These are phyloP conservation scores for Laticauda laticaudata DNA, from an alignment of 2,113 vertebrate genomes.

Conservation along the genomic window DNA sequence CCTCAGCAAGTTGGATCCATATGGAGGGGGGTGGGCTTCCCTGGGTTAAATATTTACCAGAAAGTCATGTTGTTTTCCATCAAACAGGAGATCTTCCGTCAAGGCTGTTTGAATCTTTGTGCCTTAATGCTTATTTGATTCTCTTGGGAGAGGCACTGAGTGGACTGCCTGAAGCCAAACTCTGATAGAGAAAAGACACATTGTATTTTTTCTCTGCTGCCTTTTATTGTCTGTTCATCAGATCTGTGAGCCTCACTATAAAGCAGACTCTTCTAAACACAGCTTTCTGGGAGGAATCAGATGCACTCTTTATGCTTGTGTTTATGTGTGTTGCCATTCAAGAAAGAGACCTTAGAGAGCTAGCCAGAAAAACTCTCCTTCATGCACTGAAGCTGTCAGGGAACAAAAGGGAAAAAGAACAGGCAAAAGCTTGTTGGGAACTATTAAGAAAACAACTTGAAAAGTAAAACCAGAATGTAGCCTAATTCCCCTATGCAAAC, in stretches of 20 bases:
- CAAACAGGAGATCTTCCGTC: slow-evolving; percentile 40
- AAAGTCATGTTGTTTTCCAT: slow-evolving; percentile 28
- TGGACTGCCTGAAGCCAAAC: slow-evolving; percentile 27
- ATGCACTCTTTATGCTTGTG: background rate
- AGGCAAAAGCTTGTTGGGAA: background rate
- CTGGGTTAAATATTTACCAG: slow-evolving; percentile 49
- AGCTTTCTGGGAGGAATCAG: background rate
- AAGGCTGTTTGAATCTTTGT: slow-evolving; percentile 45
- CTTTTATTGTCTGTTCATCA: slow-evolving; percentile 11
- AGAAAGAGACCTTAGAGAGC: slow-evolving; percentile 17
- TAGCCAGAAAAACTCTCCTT: slow-evolving; percentile 7
- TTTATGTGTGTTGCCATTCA: slow-evolving; percentile 12
- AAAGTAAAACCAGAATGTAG: slow-evolving; percentile 2
- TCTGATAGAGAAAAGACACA: slow-evolving; percentile 23
- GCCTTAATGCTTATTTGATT: slow-evolving; percentile 32
- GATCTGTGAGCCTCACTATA: background rate
- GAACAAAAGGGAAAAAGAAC: background rate
- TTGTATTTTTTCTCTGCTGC: background rate
- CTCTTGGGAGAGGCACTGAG: slow-evolving; percentile 27
- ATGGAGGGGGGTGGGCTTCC: background rate
- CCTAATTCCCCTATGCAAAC: background rate
- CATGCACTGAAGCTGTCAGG: slow-evolving; percentile 2
- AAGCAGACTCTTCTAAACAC: background rate
- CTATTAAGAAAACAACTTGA: background rate
- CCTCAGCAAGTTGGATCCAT: background rate